Base-by-base conservation (phyloP, 2,797 vertebrate genomes). In the Aldrovandia affinis region DNA sequence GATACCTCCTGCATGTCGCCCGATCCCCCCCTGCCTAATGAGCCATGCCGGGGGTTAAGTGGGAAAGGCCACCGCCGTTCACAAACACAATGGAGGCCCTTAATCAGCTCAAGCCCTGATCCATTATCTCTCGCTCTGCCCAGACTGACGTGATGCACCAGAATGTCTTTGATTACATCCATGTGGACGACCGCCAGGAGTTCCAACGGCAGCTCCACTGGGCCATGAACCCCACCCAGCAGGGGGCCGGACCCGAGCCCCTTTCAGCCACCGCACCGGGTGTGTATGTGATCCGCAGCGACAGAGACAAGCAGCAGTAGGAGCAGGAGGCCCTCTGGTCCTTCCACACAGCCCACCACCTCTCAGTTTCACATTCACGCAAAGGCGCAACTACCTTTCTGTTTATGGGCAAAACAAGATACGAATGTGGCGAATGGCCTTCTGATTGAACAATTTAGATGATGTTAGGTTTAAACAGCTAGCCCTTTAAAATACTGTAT, bases 71-170 rank as follows among this genome's bases (percentile, higher is more conserved):
- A 85, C 0, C 25, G 83, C 73, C 61, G 68, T n/a, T 12, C 65
- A 28, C 77, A 70, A 82, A 85, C 85, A 85, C 82, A 85, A 86
- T 30, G 85, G 65, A 33, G 30, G 73, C 77, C 44, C 52, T 78
- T 84, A 85, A 85, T 36, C 2, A n/a, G 70, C 52, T 80, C 59
- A 80, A 63, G 39, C 52, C 42, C 80, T 63, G n/a, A 39, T 42
- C 20, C 80, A 2, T 2, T 80, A 70, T 70, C 22, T 80, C 82
- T n/a, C 57, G 86, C 55, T 83, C 70, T 55, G 79, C 68, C 20
- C 93, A 97, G 96, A 97, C 96, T 2, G 96, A 97, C 36, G 96
- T 97, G 83, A 96, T 97, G 96, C 96, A 97, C 89, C 96, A 97
- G 87, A 97, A 96, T 73, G 91, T 97, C 83, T 97, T 96, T 0